phyloP scores from a whole-genome alignment of 2,113 vertebrate species.

The Anseranas semipalmata region DNA sequence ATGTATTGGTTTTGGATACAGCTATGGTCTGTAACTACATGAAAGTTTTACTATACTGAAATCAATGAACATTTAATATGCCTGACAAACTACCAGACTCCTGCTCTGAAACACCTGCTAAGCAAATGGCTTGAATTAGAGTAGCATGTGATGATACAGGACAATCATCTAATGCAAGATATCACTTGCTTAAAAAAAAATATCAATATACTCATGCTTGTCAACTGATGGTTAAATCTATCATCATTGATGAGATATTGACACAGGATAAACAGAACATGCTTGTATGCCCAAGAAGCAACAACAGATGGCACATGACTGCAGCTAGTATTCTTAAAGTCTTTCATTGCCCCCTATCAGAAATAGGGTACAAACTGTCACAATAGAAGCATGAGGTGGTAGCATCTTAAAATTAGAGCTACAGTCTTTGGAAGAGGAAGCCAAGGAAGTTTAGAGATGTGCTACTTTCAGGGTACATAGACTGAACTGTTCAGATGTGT shows the following conservation, averaged over 20 bases:
- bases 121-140: not conserved
- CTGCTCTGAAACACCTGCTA: not conserved
- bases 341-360: not conserved
- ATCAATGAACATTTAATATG: not conserved
- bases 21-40: not conserved
- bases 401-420: not conserved
- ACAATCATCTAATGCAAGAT: not conserved
- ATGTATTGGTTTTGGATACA: not conserved
- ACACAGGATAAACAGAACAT: not conserved
- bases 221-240: not conserved
- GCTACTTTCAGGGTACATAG: accelerated
- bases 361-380: not conserved
- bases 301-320: not conserved
- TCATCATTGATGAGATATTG: not conserved
- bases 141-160: not conserved
- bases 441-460: not conserved
- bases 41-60: not conserved
- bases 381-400: not conserved
- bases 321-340: not conserved
- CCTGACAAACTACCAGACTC: not conserved
- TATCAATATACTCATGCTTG: not conserved
- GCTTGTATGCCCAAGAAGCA: not conserved
- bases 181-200: not conserved
- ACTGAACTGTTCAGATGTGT: not conserved
- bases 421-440: not conserved